phyloP scores from a whole-genome alignment of 2,113 vertebrate genomes.

The Vanacampus margaritifer region DNA sequence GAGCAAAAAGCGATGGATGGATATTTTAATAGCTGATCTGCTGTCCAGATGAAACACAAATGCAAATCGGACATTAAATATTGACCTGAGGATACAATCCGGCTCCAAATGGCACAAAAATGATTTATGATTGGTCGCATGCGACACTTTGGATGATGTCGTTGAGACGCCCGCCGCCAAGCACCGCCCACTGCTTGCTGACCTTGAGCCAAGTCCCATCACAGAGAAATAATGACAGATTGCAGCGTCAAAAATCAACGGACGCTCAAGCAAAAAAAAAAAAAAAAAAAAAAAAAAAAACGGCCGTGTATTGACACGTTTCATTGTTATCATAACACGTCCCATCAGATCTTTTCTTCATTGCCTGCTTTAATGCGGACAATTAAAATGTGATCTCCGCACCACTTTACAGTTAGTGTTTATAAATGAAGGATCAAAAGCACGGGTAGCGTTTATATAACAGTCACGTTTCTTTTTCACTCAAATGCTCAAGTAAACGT shows the following conservation, averaged over 20 bases:
- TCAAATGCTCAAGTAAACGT: too few relatives aligned
- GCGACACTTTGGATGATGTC: constrained; percentile 32
- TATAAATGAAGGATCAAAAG: background rate
- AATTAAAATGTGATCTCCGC: background rate
- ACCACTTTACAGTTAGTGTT: background rate
- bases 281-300: too few relatives aligned
- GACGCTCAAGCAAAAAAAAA: constrained; percentile 8
- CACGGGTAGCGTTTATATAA: too few relatives aligned
- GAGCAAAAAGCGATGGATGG: background rate
- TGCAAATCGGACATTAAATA: constrained; percentile 39
- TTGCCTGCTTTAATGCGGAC: background rate
- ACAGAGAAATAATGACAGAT: constrained; percentile 18
- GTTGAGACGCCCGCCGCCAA: background rate
- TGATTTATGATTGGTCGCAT: constrained; percentile 45
- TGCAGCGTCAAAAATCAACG: constrained; percentile 8
- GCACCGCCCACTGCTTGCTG: background rate
- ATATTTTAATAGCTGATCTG: constrained; percentile 6
- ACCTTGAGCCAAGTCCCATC: constrained; percentile 37
- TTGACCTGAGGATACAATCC: constrained; percentile 34
- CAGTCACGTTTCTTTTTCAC: too few relatives aligned
- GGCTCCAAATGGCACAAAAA: constrained; percentile 25
- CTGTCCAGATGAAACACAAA: constrained; percentile 2
- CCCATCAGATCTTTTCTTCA: background rate
- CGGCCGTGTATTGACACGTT: background rate
- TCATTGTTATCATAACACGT: background rate